Base-by-base conservation (phyloP, 2,113 vertebrate species). In the Sinosuthora webbiana region DNA sequence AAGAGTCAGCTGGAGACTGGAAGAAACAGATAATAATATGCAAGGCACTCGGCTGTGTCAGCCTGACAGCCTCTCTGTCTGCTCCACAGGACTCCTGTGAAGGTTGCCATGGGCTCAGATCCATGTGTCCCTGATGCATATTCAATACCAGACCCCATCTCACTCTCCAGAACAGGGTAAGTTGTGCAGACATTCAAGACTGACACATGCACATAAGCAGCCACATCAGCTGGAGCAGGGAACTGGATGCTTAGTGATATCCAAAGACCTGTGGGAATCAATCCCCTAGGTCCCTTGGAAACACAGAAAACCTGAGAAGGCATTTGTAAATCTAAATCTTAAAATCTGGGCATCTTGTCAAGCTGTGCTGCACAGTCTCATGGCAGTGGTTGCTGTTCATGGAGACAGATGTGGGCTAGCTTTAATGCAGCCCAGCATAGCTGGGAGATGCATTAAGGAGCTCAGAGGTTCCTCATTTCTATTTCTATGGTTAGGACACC, bases 71-170 rank as follows among this genome's bases (percentile, higher is more conserved):
- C 83, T 91, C 89, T 94, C 95, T 95, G 94, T 91, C 96, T 97
- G 94, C 94, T 94, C 94, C 81, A 82, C 94, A 89, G 91, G 95
- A 87, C 91, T 94, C 83, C 96, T 95, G 93, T 85, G 91, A 95
- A 97, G 96, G 91, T 95, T 97, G 94, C 95, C 91, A 95, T 93
- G 89, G 94, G 94, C 96, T 96, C 93, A 94, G 89, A 95, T 96
- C 94, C 95, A 92, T 92, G 89, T 91, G 89, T 96, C 89, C 91
- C 93, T 96, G 93, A 94, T 96, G 93, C 96, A 97, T 97, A 97
- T 95, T 96, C 95, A 97, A 68, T 92, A 96, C 92, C 92, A 95
- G 92, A 94, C 76, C 92, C 64, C 92, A 77, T 92, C 85, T 86
- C 73, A n/a, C 79, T 93, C 93, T 83, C 69, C 83, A 89, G 79